Evolutionary conservation across 2,888 invertebrate genomes (phyloP).

Genomic region (Anaspis maculata): DNA sequence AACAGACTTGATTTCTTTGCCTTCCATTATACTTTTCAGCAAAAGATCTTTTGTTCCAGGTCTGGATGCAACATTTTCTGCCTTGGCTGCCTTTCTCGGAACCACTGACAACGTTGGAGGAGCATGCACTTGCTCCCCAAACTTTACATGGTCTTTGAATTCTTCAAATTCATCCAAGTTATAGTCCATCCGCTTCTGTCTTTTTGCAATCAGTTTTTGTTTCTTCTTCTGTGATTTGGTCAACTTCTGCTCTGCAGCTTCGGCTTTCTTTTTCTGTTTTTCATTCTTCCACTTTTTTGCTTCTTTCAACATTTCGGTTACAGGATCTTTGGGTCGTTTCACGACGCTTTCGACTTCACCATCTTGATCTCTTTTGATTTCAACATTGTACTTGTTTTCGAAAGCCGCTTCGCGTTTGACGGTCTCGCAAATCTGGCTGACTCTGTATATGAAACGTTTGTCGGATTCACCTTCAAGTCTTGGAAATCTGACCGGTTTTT

Average conservation of each 20-base stretch:
- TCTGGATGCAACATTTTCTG: slow-evolving; percentile 28
- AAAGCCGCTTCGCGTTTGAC: slow-evolving; percentile 54
- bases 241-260: slow-evolving; percentile 34
- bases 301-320: slow-evolving; percentile 45
- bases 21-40: slow-evolving; percentile 45
- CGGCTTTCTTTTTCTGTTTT: slow-evolving; percentile 34
- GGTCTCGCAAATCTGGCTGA: slow-evolving; percentile 55
- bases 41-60: slow-evolving; percentile 58
- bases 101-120: slow-evolving; percentile 57
- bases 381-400: slow-evolving; percentile 54
- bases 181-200: slow-evolving; percentile 31
- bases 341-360: slow-evolving; percentile 43
- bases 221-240: slow-evolving; percentile 49
- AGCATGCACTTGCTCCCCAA: slow-evolving; percentile 67
- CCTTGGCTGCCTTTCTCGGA: slow-evolving; percentile 47
- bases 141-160: slow-evolving; percentile 54
- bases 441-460: slow-evolving; percentile 55
- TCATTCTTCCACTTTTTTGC: slow-evolving; percentile 34
- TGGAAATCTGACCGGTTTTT: slow-evolving; percentile 39
- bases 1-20: slow-evolving; percentile 23
- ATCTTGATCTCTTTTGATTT: slow-evolving; percentile 46
- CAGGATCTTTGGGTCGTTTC: slow-evolving; percentile 48
- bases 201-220: slow-evolving; percentile 46
- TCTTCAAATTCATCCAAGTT: slow-evolving; percentile 38
- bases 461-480: slow-evolving; percentile 56